phyloP scores from a whole-genome alignment of 2,113 vertebrate genomes.

The Ibidorhyncha struthersii region DNA sequence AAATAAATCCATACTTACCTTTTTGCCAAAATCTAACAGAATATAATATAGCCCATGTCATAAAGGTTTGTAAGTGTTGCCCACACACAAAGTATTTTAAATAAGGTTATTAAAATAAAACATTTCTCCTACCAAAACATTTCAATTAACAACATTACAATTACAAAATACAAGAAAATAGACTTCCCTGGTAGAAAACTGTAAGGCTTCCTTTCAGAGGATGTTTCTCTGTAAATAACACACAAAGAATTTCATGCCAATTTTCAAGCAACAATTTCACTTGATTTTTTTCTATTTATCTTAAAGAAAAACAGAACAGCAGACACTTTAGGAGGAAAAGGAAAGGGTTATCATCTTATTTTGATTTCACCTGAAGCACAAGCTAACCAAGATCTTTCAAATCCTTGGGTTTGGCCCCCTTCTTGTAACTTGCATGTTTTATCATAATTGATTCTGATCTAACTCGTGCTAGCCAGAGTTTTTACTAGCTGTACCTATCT shows the following conservation, averaged over 20 bases:
- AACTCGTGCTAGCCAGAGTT: rapidly evolving
- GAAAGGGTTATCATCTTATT: background rate
- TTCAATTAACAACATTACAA: background rate
- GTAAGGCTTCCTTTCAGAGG: background rate
- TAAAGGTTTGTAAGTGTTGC: background rate
- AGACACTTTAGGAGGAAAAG: background rate
- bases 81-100: background rate
- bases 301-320: background rate
- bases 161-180: background rate
- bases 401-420: background rate
- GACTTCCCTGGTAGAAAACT: background rate
- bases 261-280: background rate
- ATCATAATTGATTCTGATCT: background rate
- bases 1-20: rapidly evolving
- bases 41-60: background rate
- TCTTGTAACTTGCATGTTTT: background rate
- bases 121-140: background rate
- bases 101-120: slow-evolving; percentile 3
- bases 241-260: background rate
- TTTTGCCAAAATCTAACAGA: background rate
- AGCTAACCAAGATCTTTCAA: background rate
- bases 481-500: background rate
- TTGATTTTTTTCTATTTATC: background rate
- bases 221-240: background rate
- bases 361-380: background rate